A percentile compares a stretch with the other conserved stretches of the same genome.
These are phyloP conservation scores for Lepidotrigona ventralis DNA, from an alignment of 1,140 invertebrate genomes.

Conservation along the genomic window DNA sequence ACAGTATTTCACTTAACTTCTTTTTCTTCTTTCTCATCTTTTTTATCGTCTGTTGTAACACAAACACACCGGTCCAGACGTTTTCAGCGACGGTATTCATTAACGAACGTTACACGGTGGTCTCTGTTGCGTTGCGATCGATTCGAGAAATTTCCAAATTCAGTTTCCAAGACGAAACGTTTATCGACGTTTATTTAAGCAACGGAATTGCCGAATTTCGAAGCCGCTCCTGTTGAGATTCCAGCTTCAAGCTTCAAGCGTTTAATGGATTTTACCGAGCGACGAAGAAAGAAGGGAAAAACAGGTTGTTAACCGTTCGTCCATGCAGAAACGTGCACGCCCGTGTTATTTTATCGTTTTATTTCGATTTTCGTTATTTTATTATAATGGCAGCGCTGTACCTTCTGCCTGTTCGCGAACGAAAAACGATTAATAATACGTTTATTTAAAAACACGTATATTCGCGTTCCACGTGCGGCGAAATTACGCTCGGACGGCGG, in stretches of 20 bases:
- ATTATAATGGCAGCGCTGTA: neutral
- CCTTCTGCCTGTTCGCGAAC: neutral
- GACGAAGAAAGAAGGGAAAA: neutral
- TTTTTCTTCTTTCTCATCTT: neutral
- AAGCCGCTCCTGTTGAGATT: too few species aligned
- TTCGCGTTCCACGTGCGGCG: neutral
- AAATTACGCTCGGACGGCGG: neutral
- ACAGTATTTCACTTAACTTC: constrained; percentile 35
- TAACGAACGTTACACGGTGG: constrained; percentile 29
- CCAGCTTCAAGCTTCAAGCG: too few species aligned
- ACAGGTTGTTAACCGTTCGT: neutral
- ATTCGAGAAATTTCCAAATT: neutral
- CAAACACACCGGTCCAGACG: constrained; percentile 12
- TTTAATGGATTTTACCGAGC: neutral
- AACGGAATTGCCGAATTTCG: neutral
- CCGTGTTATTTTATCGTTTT: neutral
- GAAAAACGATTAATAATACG: neutral
- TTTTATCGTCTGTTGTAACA: constrained; percentile 22
- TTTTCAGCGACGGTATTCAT: constrained; percentile 22
- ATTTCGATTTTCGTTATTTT: neutral
- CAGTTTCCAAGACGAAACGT: neutral
- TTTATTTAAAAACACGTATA: neutral
- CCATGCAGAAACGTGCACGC: too few species aligned
- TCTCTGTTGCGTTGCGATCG: too few species aligned
- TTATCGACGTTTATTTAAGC: neutral